Conservation (phyloP, 2,113 vertebrate genomes). For the Anas platyrhynchos region DNA sequence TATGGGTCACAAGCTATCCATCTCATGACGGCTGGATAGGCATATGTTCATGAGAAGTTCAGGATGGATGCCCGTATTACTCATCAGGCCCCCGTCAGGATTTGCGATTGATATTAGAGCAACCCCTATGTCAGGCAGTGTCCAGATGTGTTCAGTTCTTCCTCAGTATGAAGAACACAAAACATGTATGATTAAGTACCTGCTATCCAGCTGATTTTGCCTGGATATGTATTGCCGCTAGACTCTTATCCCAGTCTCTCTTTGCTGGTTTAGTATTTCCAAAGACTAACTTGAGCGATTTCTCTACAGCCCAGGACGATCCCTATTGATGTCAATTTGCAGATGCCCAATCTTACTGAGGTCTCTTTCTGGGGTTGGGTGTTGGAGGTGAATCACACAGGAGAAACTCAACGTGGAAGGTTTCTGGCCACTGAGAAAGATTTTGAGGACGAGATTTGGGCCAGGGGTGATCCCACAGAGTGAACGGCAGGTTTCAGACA, state of each 20-base stretch:
- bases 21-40: not conserved
- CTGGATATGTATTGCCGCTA: not conserved
- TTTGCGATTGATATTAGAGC: not conserved
- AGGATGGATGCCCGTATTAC: not conserved
- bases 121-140: not conserved
- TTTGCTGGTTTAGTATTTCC: not conserved
- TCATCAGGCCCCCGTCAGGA: not conserved
- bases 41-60: not conserved
- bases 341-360: not conserved
- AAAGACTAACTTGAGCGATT: not conserved
- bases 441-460: not conserved
- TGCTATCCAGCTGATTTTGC: not conserved
- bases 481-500: not conserved
- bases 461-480: not conserved
- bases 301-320: not conserved
- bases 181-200: not conserved
- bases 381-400: not conserved
- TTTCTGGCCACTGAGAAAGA: not conserved
- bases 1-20: not conserved
- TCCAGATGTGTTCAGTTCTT: not conserved
- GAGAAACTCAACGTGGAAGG: not conserved
- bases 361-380: not conserved
- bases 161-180: not conserved
- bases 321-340: rapidly evolving
- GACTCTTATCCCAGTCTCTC: not conserved